Percentiles rank a stretch among this genome's conserved stretches.
phyloP scores from a whole-genome alignment of 2,797 vertebrate species.

The Bryconaethiops microstoma region DNA sequence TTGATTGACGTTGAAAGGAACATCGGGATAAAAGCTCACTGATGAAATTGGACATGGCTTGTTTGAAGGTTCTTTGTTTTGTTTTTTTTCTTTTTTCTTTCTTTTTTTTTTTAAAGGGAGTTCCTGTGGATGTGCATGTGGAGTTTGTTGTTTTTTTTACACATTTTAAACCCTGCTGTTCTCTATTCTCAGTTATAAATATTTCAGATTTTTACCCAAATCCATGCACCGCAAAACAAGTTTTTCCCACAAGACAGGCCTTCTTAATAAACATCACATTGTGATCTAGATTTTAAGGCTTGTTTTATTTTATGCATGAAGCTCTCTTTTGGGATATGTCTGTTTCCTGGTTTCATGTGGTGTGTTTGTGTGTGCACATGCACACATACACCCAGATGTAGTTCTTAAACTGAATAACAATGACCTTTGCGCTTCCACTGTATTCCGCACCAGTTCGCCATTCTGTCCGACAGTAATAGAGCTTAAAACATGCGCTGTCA shows the following conservation, averaged over 20 bases:
- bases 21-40: neutral
- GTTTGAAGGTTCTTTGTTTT: neutral
- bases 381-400: neutral
- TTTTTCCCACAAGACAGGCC: slow-evolving; percentile 6
- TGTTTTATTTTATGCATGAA: slow-evolving; percentile 5
- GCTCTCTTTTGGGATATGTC: slow-evolving; percentile 16
- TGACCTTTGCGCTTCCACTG: slow-evolving; percentile 7
- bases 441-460: neutral
- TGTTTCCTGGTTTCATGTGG: slow-evolving; percentile 5
- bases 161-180: neutral
- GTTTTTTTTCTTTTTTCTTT: too few relatives aligned
- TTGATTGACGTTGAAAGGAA: neutral
- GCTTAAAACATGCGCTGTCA: neutral
- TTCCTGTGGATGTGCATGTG: neutral
- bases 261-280: slow-evolving; percentile 32
- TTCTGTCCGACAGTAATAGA: neutral
- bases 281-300: slow-evolving; percentile 8
- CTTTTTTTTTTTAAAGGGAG: neutral
- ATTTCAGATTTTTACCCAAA: slow-evolving; percentile 22
- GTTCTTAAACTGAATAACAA: neutral
- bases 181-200: slow-evolving; percentile 7
- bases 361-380: neutral
- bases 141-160: slow-evolving; percentile 12
- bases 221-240: neutral
- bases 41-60: neutral